Base-by-base conservation (phyloP, 1,140 invertebrate species). In the Drosophila saltans region DNA sequence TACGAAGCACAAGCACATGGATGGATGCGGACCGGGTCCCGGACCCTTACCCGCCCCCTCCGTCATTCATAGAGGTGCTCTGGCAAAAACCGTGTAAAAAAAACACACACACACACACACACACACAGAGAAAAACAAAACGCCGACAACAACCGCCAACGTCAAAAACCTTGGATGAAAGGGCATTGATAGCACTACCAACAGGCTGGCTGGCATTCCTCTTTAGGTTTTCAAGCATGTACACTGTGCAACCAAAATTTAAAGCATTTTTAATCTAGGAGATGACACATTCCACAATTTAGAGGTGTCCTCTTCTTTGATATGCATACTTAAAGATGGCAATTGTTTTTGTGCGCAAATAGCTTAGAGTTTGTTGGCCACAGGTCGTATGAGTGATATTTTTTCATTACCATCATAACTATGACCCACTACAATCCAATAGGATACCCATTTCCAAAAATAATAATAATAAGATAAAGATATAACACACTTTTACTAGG, bases 1-100 rank as follows among this genome's bases (percentile, higher is more conserved):
- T 66, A 72, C 77, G 64, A 69, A 57, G 41, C 48, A 36, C 65
- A 55, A 45, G 58, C 33, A 72, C 67, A 63, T 70, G 61, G 59
- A 60, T 60, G 16, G 59, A 60, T 60, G 16, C 16, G 9, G 26
- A 7, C 11, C 30, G 9, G 8, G 28, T n/a, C 28, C 21, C 10
- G n/a, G 16, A 33, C 5, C 56, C n/a, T 36, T 7, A 39, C 21
- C 11, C 28, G 39, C 43, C 16, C 2, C 45, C 16, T 8, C 16
- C 3, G 8, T 26, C 45, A 52, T 52, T 21, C 24, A 52, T 52
- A 2, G 21, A 11, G 10, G 39, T 40, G 39, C 10, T 40, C 1
- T 11, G 39, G 9, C 39, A 40, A 40, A 52, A 52, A 52, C 9
- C 45, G 45, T 52, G 45, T 52, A 52, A 52, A 52, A 26, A 2